Evolutionary conservation across 2,888 invertebrate species (phyloP).

Genomic region (Cerceris ruficornis): DNA sequence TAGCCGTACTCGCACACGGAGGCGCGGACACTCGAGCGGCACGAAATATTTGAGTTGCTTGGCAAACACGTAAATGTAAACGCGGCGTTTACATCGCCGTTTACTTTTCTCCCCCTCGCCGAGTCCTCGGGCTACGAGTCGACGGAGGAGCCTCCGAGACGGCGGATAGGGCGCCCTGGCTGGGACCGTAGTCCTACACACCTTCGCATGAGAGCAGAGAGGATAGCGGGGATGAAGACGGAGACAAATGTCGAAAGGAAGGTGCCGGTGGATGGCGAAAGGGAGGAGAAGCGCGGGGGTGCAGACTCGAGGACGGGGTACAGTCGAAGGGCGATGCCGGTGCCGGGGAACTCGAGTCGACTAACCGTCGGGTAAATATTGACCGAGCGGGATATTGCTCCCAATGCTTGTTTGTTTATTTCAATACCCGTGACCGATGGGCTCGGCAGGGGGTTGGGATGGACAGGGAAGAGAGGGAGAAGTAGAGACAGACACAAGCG

Average conservation of each 20-base stretch:
- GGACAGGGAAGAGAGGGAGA: constrained; percentile 37
- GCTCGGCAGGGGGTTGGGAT: constrained; percentile 62
- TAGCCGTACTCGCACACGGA: constrained; percentile 40
- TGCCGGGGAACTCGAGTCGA: constrained; percentile 72
- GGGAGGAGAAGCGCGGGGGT: constrained; percentile 28
- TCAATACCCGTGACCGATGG: constrained; percentile 79
- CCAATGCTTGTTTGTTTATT: constrained; percentile 81
- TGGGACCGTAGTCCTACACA: too few species aligned
- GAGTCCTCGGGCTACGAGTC: constrained; percentile 32
- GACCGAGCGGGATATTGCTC: constrained; percentile 81
- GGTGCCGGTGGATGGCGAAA: constrained; percentile 23
- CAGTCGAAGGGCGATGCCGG: constrained; percentile 52
- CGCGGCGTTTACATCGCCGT: constrained; percentile 79
- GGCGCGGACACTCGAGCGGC: constrained; percentile 66
- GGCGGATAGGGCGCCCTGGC: constrained; percentile 4
- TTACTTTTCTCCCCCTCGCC: constrained; percentile 77
- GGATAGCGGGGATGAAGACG: constrained; percentile 13
- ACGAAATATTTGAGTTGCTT: constrained; percentile 81
- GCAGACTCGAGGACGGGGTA: constrained; percentile 26
- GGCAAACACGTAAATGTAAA: constrained; percentile 81
- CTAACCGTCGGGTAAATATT: constrained; percentile 81
- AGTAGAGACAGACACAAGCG: constrained; percentile 26
- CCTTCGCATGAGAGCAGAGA: too few species aligned
- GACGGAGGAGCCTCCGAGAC: constrained; percentile 27
- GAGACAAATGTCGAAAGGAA: constrained; percentile 22